Conservation (phyloP, 23 tunicate species). For the Halocynthia roretzi region DNA sequence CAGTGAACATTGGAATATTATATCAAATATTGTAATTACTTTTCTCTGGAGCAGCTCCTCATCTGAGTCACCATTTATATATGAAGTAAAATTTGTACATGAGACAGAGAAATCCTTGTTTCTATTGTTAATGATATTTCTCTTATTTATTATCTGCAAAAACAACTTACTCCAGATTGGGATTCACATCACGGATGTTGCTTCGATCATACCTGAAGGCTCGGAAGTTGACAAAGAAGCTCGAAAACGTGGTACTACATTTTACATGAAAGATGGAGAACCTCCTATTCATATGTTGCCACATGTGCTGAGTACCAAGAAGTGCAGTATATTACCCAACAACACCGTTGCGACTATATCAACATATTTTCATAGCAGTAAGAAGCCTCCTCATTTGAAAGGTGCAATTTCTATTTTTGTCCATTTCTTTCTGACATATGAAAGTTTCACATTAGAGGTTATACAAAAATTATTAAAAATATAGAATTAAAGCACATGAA, state of each 20-base stretch:
- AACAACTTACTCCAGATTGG: constrained; percentile 36
- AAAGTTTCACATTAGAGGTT: not conserved
- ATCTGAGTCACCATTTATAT: too few relatives aligned
- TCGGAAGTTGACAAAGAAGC: constrained; percentile 62
- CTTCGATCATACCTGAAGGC: constrained; percentile 44
- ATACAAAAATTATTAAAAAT: not conserved
- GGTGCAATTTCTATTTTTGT: not conserved
- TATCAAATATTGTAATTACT: too few relatives aligned
- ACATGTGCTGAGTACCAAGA: constrained; percentile 21
- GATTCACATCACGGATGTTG: constrained; percentile 82
- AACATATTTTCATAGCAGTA: constrained; percentile 35
- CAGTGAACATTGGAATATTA: too few relatives aligned
- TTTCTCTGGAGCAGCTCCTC: too few relatives aligned
- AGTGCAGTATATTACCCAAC: constrained; percentile 55
- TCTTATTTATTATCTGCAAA: too few relatives aligned
- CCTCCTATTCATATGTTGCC: constrained; percentile 47
- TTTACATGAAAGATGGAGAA: constrained; percentile 22
- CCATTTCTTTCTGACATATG: not conserved
- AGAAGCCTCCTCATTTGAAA: constrained; percentile 12
- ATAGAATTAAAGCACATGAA: not conserved
- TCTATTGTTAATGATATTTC: too few relatives aligned
- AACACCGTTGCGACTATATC: constrained; percentile 44
- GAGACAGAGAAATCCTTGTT: too few relatives aligned
- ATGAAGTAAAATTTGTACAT: too few relatives aligned
- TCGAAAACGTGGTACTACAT: constrained; percentile 33